A percentile compares a stretch with the other conserved stretches of the same genome.
Conservation (phyloP, 35 echinoderm and acorn worm species). For the Apostichopus japonicus region DNA sequence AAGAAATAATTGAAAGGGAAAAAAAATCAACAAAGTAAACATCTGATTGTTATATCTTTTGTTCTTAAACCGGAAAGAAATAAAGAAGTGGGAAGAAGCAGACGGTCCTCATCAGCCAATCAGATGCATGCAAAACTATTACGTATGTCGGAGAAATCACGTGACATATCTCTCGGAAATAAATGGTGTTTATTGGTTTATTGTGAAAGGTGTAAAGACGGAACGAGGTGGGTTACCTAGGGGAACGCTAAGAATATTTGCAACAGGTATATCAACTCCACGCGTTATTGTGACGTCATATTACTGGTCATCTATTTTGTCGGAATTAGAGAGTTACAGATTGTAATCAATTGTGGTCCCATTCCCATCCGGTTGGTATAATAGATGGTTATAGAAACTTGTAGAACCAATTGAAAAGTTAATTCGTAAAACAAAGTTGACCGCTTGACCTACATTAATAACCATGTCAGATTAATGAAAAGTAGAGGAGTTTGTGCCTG, state of each 20-base stretch:
- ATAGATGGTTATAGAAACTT: no score
- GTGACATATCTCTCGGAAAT: neutral
- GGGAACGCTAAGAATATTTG: neutral
- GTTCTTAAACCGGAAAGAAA: no score
- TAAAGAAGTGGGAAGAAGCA: neutral
- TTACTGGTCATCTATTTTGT: neutral
- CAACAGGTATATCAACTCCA: neutral
- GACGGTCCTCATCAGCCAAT: neutral
- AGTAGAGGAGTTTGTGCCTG: no score
- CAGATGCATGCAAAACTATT: neutral
- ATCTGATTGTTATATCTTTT: no score
- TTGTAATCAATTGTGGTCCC: no score
- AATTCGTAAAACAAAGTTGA: no score
- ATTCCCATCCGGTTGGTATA: no score
- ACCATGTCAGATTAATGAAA: no score
- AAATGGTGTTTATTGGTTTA: slow-evolving; percentile 39
- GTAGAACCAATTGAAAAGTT: no score
- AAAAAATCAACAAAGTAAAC: no score
- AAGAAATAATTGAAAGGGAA: neutral
- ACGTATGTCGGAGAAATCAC: slow-evolving; percentile 13
- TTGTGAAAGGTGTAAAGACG: slow-evolving; percentile 21
- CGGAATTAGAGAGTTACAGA: neutral
- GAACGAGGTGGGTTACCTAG: neutral
- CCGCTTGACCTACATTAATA: no score
- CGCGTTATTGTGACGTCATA: neutral